Evolutionary conservation across 1,140 invertebrate genomes (phyloP), one percentile per base, ranked within the genome.

Genomic region (Papilio machaon): DNA sequence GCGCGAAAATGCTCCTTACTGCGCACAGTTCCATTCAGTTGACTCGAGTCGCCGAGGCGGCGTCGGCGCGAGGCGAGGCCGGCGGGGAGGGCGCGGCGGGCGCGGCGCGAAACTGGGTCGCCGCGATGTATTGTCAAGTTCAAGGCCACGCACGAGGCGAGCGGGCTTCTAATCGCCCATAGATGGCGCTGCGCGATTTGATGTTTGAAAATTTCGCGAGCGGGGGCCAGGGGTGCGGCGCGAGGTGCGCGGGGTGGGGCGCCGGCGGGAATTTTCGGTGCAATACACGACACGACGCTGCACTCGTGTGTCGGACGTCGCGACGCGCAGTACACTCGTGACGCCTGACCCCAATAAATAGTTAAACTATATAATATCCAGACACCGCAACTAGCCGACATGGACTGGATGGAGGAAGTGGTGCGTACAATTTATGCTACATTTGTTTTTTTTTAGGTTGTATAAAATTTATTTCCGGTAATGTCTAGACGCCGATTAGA

Each of bases 341-440:
- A 85, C 83, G 85, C 82, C 85, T 90, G 82, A 87, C 84, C 87
- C 87, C 86, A 86, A 91, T 88, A 84, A 87, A 80, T 87, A 84
- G 84, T 87, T 83, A 89, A 85, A 85, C 85, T 88, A 85, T 80
- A 84, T 77, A 86, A 85, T 30, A 35, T 64, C 54, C 77, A 43
- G 54, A 38, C 38, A 64, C 35, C 54, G 54, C 17, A 4, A 38
- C 82, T 83, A 85, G 84, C 86, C 88, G 86, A 89, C 85, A 94
- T 94, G 93, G 93, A 94, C 87, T 93, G 92, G 93, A 93, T 94
- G 92, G 92, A 92, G 84, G 93, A 94, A 81, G 90, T 94, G 92
- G 93, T 94, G 85, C 87, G 93, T 94, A 92, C 85, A 76, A 77
- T 89, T 90, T 87, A 54, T 73, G 82, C 79, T 82, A 82, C 30